Conservation (phyloP, 2,113 vertebrate genomes). For the Phyllostomus discolor region DNA sequence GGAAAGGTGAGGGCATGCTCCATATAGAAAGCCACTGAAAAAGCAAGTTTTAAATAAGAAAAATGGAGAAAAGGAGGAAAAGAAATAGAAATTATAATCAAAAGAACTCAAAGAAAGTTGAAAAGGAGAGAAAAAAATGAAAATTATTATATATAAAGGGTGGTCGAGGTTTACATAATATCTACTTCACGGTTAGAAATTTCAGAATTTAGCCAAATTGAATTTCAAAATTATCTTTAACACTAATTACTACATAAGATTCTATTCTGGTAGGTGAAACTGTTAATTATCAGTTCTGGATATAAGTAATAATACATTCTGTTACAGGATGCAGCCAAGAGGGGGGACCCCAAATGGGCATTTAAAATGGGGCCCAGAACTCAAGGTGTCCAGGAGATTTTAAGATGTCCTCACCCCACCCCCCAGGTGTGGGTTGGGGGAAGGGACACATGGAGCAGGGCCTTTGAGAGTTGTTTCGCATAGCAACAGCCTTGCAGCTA, state of each 20-base stretch:
- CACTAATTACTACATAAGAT: background rate
- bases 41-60: background rate
- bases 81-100: background rate
- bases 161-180: background rate
- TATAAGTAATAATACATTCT: background rate
- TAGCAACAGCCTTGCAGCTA: too few species aligned
- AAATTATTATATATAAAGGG: background rate
- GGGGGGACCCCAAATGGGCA: too few species aligned
- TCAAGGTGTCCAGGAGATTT: too few species aligned
- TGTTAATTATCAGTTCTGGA: background rate
- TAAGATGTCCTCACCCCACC: too few species aligned
- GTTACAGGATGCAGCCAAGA: too few species aligned
- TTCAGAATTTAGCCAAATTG: background rate
- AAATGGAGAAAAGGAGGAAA: background rate
- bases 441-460: too few species aligned
- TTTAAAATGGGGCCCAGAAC: too few species aligned
- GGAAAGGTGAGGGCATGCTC: too few species aligned
- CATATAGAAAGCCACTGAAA: background rate
- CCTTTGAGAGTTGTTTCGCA: too few species aligned
- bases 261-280: background rate
- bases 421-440: too few species aligned
- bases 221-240: background rate
- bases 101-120: background rate
- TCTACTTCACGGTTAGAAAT: background rate
- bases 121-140: background rate